A percentile compares a stretch with the other conserved stretches of the same genome.
Conservation (phyloP, 2,797 vertebrate genomes). For the Pelobates cultripes region DNA sequence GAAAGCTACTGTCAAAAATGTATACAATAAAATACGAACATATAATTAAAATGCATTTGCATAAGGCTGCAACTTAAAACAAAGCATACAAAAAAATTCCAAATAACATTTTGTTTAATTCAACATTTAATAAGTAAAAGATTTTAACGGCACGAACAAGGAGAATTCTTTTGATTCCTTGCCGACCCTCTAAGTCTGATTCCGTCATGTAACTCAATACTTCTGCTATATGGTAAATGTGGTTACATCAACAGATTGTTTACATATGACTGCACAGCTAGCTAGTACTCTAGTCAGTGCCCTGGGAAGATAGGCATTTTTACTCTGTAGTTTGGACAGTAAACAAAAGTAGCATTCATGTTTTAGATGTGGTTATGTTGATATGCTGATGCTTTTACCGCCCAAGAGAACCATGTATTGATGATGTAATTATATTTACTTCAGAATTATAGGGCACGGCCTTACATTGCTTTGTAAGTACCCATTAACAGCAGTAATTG, state of each 20-base stretch:
- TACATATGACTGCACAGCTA: constrained; percentile 39
- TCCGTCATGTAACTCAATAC: constrained; percentile 35
- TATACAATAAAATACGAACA: neutral
- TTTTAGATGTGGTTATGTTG: constrained; percentile 33
- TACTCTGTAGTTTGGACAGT: neutral
- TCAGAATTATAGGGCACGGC: no score
- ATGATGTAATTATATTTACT: no score
- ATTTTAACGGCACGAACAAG: no score
- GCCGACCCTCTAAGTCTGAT: constrained; percentile 1
- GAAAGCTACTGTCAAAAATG: constrained; percentile 33
- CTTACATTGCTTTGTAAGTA: no score
- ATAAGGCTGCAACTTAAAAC: no score
- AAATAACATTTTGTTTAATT: no score
- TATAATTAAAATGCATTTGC: no score
- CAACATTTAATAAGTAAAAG: no score
- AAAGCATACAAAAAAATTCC: no score
- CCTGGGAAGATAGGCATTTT: constrained; percentile 10
- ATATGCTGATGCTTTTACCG: neutral
- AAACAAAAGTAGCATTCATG: neutral
- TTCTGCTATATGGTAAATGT: constrained; percentile 22
- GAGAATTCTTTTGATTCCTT: neutral
- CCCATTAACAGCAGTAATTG: no score
- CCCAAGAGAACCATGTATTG: neutral
- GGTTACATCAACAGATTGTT: constrained; percentile 49
- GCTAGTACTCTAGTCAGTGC: neutral